Percentiles rank a stretch among this genome's conserved stretches.
These are phyloP conservation scores for Hucho hucho DNA, from an alignment of 2,113 vertebrate genomes.

Conservation along the genomic window DNA sequence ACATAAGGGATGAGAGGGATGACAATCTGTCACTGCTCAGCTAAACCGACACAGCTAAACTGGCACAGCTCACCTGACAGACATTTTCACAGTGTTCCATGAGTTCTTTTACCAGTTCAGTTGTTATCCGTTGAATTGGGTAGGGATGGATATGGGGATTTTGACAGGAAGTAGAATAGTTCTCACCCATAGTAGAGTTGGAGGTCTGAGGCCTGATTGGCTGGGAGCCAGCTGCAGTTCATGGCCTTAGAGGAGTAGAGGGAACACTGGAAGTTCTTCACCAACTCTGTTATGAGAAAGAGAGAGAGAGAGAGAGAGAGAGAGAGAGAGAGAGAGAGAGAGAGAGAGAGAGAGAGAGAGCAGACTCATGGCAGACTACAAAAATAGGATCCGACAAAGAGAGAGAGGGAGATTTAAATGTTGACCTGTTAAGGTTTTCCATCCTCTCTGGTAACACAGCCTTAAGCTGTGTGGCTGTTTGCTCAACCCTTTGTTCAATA, in stretches of 20 bases:
- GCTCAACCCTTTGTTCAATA: too few species aligned
- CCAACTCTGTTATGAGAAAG: conserved; percentile 33
- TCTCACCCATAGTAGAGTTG: conserved; percentile 58
- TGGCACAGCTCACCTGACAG: too few species aligned
- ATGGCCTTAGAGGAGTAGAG: rapidly evolving
- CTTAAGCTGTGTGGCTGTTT: too few species aligned
- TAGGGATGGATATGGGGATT: neutral
- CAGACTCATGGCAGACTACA: too few species aligned
- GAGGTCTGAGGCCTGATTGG: neutral
- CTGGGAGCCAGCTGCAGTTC: conserved; percentile 64
- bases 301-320: neutral
- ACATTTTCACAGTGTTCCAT: neutral
- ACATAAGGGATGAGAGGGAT: neutral
- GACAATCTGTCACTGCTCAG: too few species aligned
- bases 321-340: too few species aligned
- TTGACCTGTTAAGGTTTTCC: too few species aligned
- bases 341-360: too few species aligned
- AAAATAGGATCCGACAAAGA: too few species aligned
- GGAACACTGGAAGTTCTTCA: conserved; percentile 55
- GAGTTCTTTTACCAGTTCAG: neutral
- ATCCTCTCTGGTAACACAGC: too few species aligned
- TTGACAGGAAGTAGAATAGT: neutral
- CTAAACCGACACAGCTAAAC: too few species aligned
- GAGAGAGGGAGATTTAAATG: too few species aligned
- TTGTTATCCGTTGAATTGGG: neutral